These are phyloP conservation scores for Dryocosmus kuriphilus DNA, from an alignment of 2,888 invertebrate genomes.

Conservation along the genomic window DNA sequence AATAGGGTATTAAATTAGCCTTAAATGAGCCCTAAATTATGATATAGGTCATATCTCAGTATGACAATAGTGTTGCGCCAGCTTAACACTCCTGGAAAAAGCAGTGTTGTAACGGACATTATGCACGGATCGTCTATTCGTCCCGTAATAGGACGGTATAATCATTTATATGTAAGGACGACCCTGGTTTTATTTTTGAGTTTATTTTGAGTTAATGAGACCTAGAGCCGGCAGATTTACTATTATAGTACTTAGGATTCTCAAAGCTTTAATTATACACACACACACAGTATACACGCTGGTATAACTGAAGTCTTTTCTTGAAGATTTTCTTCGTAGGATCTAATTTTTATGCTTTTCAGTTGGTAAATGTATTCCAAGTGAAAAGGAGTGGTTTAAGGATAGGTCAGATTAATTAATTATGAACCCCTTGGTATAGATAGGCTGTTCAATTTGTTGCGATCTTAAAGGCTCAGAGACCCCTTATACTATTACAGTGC, in stretches of 20 bases:
- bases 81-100: no score
- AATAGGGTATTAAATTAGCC: no score
- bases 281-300: neutral
- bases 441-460: neutral
- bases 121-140: neutral
- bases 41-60: no score
- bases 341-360: neutral
- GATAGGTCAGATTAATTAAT: neutral
- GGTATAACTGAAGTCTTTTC: neutral
- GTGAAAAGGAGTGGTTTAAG: neutral
- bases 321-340: neutral
- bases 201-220: no score
- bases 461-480: neutral
- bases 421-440: neutral
- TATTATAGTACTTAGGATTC: neutral
- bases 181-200: neutral
- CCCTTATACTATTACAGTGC: neutral
- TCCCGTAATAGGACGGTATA: constrained; percentile 3
- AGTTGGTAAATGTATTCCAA: neutral
- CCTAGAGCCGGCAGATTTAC: neutral
- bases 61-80: no score
- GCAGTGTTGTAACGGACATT: no score
- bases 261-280: neutral
- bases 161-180: neutral
- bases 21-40: no score